Base-by-base conservation (phyloP, 2,113 vertebrate genomes). In the Romanogobio albipinnatus region DNA sequence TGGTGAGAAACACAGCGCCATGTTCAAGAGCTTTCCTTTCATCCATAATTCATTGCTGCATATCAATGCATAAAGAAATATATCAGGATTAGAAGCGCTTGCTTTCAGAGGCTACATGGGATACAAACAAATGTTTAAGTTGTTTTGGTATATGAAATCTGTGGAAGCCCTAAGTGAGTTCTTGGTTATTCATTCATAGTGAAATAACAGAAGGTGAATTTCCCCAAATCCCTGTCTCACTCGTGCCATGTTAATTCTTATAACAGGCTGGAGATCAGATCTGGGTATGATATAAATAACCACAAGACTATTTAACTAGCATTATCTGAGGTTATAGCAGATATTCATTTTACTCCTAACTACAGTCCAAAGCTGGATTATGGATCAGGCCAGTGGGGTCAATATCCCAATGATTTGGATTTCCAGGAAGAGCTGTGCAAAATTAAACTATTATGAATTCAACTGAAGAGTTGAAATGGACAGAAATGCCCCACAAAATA, bases 41-140 rank as follows among this genome's bases (percentile, higher is more conserved):
- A 70, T 82, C 80, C 80, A 71, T 71, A 82, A 82, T 71, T 82
- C 80, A 71, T 71, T 53, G 19, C 49, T 56, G 80, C 47, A 70
- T 71, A 70, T 71, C 51, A 66, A 49, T 62, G 51, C n/a, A 71
- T 39, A 71, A 24, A 71, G 47, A 81, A 51, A 66, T 64, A 70
- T 39, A 82, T 82, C 13, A 61, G 13, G 78, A 82, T 51, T 22
- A 47, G 14, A 26, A 39, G 39, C 6, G 29, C 39, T 11, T 5
- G 59, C n/a, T 56, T 76, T 71, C 68, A 19, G 15, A 77, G 39
- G 58, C n/a, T 49, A 29, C 15, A 47, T 51, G 78, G 71, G 43
- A 81, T 33, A 29, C 26, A 51, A 80, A 49, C 58, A 47, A 64
- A 11, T 49, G 77, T 58, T 80, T 77, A 59, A 39, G 53, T 77